Evolutionary conservation across 2,797 vertebrate genomes (phyloP).

Genomic region (Heterohyrax brucei): DNA sequence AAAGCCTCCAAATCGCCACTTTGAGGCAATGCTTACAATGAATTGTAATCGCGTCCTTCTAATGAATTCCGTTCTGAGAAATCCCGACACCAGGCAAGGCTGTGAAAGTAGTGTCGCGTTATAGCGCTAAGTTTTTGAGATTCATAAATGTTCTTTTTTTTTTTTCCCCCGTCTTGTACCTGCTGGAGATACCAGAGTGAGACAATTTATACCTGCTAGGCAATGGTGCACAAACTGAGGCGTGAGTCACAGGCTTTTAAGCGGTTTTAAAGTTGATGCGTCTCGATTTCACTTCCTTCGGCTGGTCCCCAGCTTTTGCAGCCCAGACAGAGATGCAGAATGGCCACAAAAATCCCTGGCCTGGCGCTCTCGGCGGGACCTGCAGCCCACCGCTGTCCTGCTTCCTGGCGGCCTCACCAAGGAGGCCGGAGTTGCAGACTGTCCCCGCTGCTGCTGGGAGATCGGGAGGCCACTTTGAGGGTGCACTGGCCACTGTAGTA

Average conservation of each 20-base stretch:
- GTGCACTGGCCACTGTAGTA: accelerated
- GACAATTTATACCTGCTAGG: neutral
- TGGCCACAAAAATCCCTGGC: neutral
- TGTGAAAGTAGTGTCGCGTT: constrained; percentile 27
- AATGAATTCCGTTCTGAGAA: constrained; percentile 63
- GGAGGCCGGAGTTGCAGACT: neutral
- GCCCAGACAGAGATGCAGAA: constrained; percentile 14
- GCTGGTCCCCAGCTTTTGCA: constrained; percentile 8
- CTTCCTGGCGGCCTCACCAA: neutral
- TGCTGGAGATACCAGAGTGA: neutral
- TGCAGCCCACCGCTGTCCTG: neutral
- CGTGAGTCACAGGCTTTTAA: constrained; percentile 43
- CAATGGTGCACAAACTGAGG: neutral
- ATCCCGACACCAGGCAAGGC: neutral
- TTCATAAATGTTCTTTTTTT: neutral
- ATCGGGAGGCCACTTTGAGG: neutral
- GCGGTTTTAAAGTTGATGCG: constrained; percentile 17
- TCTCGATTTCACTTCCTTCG: constrained; percentile 49
- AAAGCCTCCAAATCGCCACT: constrained; percentile 55
- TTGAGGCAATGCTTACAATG: constrained; percentile 43
- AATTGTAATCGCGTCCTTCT: constrained; percentile 7
- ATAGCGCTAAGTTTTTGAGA: neutral
- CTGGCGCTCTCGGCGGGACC: neutral
- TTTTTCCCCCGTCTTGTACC: neutral
- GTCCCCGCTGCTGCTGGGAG: neutral